Evolutionary conservation across 2,888 invertebrate species (phyloP), one percentile per base, ranked within the genome.

Genomic region (Pachycephus smyrnensis): DNA sequence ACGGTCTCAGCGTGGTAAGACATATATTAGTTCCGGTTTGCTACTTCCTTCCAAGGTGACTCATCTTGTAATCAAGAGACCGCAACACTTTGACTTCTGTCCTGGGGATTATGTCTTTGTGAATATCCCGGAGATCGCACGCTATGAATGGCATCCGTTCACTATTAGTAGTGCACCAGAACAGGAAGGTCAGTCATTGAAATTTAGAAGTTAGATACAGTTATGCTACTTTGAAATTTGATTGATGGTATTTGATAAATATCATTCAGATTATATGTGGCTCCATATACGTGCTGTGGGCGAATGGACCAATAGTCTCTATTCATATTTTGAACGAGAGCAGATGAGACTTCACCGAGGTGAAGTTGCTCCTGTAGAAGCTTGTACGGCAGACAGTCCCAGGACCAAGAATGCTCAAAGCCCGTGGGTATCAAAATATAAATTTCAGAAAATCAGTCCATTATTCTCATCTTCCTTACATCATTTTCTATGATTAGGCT

Each of bases 91-190:
- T 89, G 95, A 96, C 88, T 98, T 96, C 91, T 95, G 96, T 88
- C 97, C 98, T 0, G 98, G 98, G 0, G 98, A 98, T 92, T 98
- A 98, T 90, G 95, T 98, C 68, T 98, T 97, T 89, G 96, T 98
- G 0, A 97, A 98, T 88, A 96, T 99, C 76, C 98, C 98, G 0
- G 95, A 95, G 11, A 97, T 98, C 80, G 98, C 98, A 0, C 95
- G 95, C 79, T 97, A 97, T 88, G 98, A 99, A 92, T 98, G 98
- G 98, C 98, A 98, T 93, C 98, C 98, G 0, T 98, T 99, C 88
- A 98, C 98, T 1, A 96, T 98, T 83, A 98, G 98, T 92, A 98
- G 98, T 86, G 98, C 98, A 11, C 98, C 98, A 0, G 98, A 98
- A 91, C 96, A 97, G 90, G 96, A 96, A 93, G 96, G 97, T 95